These are phyloP conservation scores for Zapornia atra DNA, from an alignment of 2,113 vertebrate species.

Conservation along the genomic window DNA sequence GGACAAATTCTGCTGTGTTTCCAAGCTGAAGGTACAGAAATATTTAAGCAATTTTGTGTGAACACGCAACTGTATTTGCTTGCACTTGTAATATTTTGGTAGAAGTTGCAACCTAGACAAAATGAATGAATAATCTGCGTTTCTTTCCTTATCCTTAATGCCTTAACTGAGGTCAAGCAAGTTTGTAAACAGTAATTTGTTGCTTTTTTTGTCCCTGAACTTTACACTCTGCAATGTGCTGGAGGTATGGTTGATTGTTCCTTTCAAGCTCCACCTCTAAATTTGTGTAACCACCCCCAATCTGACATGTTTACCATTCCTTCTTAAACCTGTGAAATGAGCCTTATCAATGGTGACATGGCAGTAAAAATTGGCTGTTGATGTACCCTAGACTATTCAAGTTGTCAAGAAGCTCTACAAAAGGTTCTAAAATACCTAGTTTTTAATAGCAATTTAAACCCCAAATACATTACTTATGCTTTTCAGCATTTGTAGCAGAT, in stretches of 20 bases:
- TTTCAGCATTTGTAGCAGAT: not conserved
- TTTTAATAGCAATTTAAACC: not conserved
- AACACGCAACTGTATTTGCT: not conserved
- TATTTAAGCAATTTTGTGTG: not conserved
- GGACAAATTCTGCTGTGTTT: conserved; percentile 41
- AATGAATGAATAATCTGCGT: not conserved
- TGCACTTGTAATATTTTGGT: not conserved
- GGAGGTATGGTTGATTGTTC: not conserved
- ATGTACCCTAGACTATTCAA: not conserved
- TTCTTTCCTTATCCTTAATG: not conserved
- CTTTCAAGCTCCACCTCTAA: not conserved
- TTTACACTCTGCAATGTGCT: not conserved
- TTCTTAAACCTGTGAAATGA: not conserved
- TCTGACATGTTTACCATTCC: not conserved
- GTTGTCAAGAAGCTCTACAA: not conserved
- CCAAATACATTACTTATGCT: not conserved
- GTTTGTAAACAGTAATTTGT: not conserved
- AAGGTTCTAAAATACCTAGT: not conserved
- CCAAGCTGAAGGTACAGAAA: conserved; percentile 54
- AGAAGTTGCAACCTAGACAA: not conserved
- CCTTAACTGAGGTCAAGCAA: not conserved
- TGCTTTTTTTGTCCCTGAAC: not conserved
- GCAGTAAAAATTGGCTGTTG: not conserved
- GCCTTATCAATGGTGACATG: not conserved
- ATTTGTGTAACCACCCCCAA: not conserved